Conservation (phyloP, 2,888 invertebrate species). For the Drosophila anomelani region DNA sequence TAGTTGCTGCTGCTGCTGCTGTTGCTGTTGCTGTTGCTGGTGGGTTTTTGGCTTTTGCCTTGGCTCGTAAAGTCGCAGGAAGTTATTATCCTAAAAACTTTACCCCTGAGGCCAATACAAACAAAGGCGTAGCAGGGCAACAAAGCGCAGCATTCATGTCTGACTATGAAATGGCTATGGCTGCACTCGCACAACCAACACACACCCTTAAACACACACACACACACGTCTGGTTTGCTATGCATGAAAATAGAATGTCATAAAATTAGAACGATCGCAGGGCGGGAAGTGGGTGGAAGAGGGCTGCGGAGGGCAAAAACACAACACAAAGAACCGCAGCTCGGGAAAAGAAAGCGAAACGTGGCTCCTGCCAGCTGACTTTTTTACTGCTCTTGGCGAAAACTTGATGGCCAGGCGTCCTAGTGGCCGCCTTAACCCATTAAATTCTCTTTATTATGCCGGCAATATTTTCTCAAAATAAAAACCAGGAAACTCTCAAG, state of each 20-base stretch:
- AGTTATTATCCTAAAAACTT: slow-evolving; percentile 83
- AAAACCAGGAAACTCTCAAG: slow-evolving; percentile 30
- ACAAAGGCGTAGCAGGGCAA: slow-evolving; percentile 76
- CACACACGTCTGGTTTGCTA: slow-evolving; percentile 53
- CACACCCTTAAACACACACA: slow-evolving; percentile 27
- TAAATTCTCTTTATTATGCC: slow-evolving; percentile 64
- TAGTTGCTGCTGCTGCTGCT: slow-evolving; percentile 47
- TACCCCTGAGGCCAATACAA: slow-evolving; percentile 80
- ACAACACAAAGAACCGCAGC: slow-evolving; percentile 29
- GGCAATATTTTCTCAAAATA: slow-evolving; percentile 50
- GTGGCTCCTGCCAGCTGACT: slow-evolving; percentile 56
- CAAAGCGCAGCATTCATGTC: slow-evolving; percentile 76
- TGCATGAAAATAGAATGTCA: slow-evolving; percentile 77
- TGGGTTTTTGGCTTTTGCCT: slow-evolving; percentile 67
- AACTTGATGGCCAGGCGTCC: slow-evolving; percentile 65
- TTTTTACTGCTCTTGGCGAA: slow-evolving; percentile 73
- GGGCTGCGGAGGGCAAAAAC: slow-evolving; percentile 15
- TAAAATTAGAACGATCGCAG: slow-evolving; percentile 78
- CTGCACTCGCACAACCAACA: slow-evolving; percentile 48
- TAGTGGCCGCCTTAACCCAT: slow-evolving; percentile 66
- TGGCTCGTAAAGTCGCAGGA: slow-evolving; percentile 80
- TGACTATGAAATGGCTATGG: slow-evolving; percentile 70
- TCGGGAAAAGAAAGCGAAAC: slow-evolving; percentile 52
- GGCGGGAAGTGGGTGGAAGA: slow-evolving; percentile 34
- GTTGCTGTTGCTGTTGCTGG: slow-evolving; percentile 35